phyloP scores from a whole-genome alignment of 1,140 invertebrate species.

The Anoplophora glabripennis region DNA sequence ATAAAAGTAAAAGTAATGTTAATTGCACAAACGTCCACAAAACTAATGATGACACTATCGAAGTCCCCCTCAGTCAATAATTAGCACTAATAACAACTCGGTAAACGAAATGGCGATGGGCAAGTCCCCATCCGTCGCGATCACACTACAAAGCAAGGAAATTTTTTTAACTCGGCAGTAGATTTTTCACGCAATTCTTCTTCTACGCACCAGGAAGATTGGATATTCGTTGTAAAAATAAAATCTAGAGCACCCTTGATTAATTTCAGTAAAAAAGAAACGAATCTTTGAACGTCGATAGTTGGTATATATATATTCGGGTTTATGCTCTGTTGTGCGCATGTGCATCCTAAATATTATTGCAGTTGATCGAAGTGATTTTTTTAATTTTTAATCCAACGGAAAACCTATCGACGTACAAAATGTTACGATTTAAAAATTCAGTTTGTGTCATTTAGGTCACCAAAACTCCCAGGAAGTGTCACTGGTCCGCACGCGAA shows the following conservation, averaged over 20 bases:
- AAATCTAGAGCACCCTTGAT: slow-evolving; percentile 45
- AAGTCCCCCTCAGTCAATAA: slow-evolving; percentile 18
- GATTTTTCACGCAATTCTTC: slow-evolving; percentile 24
- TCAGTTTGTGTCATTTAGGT: background rate
- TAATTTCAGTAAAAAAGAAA: slow-evolving; percentile 17
- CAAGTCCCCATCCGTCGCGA: slow-evolving; percentile 12
- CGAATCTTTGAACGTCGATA: slow-evolving; percentile 32
- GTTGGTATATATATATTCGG: slow-evolving; percentile 16
- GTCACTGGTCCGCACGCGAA: background rate
- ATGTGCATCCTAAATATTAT: slow-evolving; percentile 42
- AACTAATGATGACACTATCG: slow-evolving; percentile 18
- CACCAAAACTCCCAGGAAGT: no score
- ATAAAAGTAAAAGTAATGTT: slow-evolving; percentile 8
- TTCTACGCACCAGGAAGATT: slow-evolving; percentile 38
- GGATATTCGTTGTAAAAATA: slow-evolving; percentile 50
- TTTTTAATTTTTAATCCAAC: slow-evolving; percentile 8
- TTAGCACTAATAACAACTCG: slow-evolving; percentile 29
- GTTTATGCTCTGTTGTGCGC: slow-evolving; percentile 31
- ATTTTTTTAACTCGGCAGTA: slow-evolving; percentile 40
- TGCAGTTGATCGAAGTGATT: slow-evolving; percentile 23
- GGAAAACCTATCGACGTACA: slow-evolving; percentile 30
- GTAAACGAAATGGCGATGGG: slow-evolving; percentile 16
- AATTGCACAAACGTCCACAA: slow-evolving; percentile 29
- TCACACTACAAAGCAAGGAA: slow-evolving; percentile 14
- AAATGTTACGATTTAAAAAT: slow-evolving; percentile 25